A percentile compares a stretch with the other conserved stretches of the same genome.
These are phyloP conservation scores for Synanthedon myopaeformis DNA, from an alignment of 2,888 invertebrate species.

Conservation along the genomic window DNA sequence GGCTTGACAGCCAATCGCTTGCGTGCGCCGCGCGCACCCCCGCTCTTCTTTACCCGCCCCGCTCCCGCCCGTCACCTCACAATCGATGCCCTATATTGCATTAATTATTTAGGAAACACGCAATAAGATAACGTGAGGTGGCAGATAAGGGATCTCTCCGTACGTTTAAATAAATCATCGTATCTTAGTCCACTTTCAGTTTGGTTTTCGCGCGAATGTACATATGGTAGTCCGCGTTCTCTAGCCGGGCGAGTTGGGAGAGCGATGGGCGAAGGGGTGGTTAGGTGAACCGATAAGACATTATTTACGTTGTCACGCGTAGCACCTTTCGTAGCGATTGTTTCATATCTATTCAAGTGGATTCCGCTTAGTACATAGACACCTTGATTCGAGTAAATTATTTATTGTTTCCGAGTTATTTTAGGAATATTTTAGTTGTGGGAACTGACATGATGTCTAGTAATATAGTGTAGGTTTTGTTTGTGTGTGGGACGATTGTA, in stretches of 20 bases:
- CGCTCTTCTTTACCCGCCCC: constrained; percentile 47
- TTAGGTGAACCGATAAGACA: constrained; percentile 26
- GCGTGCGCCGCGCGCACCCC: constrained; percentile 69
- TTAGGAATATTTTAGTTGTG: not conserved
- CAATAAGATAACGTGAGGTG: constrained; percentile 70
- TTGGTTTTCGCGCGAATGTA: constrained; percentile 3
- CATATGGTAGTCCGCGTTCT: constrained; percentile 18
- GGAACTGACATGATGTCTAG: not conserved
- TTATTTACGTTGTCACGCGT: constrained; percentile 42
- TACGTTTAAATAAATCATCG: constrained; percentile 61
- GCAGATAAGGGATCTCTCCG: constrained; percentile 62
- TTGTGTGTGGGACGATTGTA: not conserved
- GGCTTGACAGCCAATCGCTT: constrained; percentile 63
- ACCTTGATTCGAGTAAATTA: too few species aligned
- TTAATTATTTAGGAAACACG: constrained; percentile 73
- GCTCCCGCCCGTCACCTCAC: constrained; percentile 63
- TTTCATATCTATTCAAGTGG: constrained; percentile 10
- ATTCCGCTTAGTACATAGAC: constrained; percentile 3
- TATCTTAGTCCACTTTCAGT: constrained; percentile 12
- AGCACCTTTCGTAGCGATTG: constrained; percentile 13
- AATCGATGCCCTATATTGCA: constrained; percentile 72
- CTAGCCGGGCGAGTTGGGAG: constrained; percentile 1
- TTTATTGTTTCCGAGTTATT: too few species aligned
- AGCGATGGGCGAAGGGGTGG: constrained; percentile 12
- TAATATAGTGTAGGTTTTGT: not conserved